These are phyloP conservation scores for Drosophila nikananu DNA, from an alignment of 1,140 invertebrate species.

Conservation along the genomic window DNA sequence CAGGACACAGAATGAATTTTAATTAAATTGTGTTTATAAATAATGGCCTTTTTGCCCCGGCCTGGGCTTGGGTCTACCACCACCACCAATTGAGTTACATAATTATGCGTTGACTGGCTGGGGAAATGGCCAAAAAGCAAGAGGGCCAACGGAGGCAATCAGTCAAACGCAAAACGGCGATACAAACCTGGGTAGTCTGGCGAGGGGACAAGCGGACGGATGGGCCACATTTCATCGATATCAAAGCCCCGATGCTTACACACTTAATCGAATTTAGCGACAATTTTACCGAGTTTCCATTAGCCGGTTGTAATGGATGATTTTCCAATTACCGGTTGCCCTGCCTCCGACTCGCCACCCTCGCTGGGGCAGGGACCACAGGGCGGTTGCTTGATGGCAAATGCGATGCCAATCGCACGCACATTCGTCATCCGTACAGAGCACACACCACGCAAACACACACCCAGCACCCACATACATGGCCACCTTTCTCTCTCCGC, in stretches of 20 bases:
- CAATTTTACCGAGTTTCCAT: slow-evolving; percentile 76
- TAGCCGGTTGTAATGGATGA: slow-evolving; percentile 78
- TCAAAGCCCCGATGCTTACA: slow-evolving; percentile 66
- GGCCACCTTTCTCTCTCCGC: slow-evolving; percentile 14
- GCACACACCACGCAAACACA: not conserved
- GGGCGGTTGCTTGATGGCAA: slow-evolving; percentile 64
- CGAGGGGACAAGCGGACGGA: not conserved
- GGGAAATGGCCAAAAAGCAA: slow-evolving; percentile 23
- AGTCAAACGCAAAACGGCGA: slow-evolving; percentile 36
- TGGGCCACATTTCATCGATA: slow-evolving; percentile 48
- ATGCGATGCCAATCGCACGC: slow-evolving; percentile 63
- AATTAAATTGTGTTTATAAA: slow-evolving; percentile 78
- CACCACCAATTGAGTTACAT: slow-evolving; percentile 71
- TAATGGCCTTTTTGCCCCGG: slow-evolving; percentile 40
- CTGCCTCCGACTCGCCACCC: slow-evolving; percentile 9
- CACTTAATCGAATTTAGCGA: slow-evolving; percentile 78
- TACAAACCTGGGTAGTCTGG: slow-evolving; percentile 13
- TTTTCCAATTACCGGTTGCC: slow-evolving; percentile 80
- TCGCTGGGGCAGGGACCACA: slow-evolving; percentile 10
- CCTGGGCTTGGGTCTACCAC: not conserved
- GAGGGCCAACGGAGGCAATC: slow-evolving; percentile 25
- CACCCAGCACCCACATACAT: slow-evolving; percentile 2
- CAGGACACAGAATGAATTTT: slow-evolving; percentile 60
- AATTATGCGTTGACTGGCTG: slow-evolving; percentile 54
- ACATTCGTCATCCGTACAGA: slow-evolving; percentile 67